Base-by-base conservation (phyloP, 2,797 vertebrate genomes). In the Acipenser ruthenus region DNA sequence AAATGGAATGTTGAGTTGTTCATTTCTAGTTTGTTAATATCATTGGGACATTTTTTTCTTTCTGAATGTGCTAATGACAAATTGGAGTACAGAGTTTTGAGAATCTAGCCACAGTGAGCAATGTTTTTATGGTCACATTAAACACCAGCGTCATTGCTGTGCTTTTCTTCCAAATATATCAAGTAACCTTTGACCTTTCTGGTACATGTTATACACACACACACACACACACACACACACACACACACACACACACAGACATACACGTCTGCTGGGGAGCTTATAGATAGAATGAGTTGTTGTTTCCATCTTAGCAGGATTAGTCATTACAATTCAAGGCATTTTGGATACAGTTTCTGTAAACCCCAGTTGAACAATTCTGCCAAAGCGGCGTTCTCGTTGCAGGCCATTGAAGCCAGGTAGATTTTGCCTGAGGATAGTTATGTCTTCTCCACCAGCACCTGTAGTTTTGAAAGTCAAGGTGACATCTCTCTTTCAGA, bases 171-270 rank as follows among this genome's bases (percentile, higher is more conserved):
- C 23, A 37, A 37, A 4, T 2, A 37, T 37, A 37, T 37, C 23
- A 37, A 37, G 23, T 37, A 37, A 37, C 23, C 23, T 37, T 37
- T 37, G 23, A 37, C 23, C 23, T 37, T 37, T 37, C 23, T 2
- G 2, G 23, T 37, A 37, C 3, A 23, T 37, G 23, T 37, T 37
- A 4, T 58, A 18, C 49, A 60, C 59, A 56, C 15, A 1, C 10
- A 60, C 48, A 53, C 49, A 18, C 49, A 60, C 59, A 56, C 15
- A 8, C 7, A 62, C n/a, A 62, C 10, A 63, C 48, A 63, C 23
- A 68, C 51, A 50, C 48, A 62, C 18, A 63, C 56, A 15, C 12
- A 66, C 13, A 49, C n/a, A 65, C 56, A 65, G 18, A 49, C 48
- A 62, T 49, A 69, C 53, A 59, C 2, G 66, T 70, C 53, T 3